Base-by-base conservation (phyloP, 2,888 invertebrate species). In the Tillus elongatus region DNA sequence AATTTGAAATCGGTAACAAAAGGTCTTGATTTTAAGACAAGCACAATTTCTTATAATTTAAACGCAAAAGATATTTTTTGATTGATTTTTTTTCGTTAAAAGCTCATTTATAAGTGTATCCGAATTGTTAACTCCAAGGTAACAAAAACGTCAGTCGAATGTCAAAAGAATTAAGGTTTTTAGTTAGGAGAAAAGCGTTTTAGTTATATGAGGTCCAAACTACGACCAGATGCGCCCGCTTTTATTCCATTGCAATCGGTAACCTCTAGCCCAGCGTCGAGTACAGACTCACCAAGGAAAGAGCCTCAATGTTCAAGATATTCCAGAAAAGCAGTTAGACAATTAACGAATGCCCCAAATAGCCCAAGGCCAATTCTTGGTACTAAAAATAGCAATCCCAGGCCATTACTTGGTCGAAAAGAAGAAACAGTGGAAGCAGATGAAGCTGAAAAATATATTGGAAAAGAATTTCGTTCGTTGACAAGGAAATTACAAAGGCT, bases 211-310 rank as follows among this genome's bases (percentile, higher is more conserved):
- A 44, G 32, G 40, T 46, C 46, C 9, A 51, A 53, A 41, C 46
- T 57, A 9, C 46, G 58, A 33, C 52, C 58, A 3, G 56, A 55
- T 35, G 58, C 58, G 9, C 56, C 54, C 9, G 44, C 44, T 4
- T 57, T 53, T 39, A 45, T 57, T 6, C 58, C 58, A 8, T 30
- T 45, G 31, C 46, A 48, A 24, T 8, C 11, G 11, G 27, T 34
- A 10, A 36, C 24, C 9, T 35, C 24, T 30, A 40, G 40, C 14
- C 35, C 30, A 15, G 37, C 33, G 13, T 35, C 16, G 3, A 36
- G 33, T 10, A 31, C 37, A 11, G n/a, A 13, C 28, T 12, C 30
- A 3, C 28, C 28, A 37, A 26, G 11, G 11, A 38, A 41, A 32
- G 41, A 41, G 15, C 41, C 41, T 14, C 41, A 41, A 33, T 57